Conservation (phyloP, 2,113 vertebrate species). For the Opisthocomus hoazin region DNA sequence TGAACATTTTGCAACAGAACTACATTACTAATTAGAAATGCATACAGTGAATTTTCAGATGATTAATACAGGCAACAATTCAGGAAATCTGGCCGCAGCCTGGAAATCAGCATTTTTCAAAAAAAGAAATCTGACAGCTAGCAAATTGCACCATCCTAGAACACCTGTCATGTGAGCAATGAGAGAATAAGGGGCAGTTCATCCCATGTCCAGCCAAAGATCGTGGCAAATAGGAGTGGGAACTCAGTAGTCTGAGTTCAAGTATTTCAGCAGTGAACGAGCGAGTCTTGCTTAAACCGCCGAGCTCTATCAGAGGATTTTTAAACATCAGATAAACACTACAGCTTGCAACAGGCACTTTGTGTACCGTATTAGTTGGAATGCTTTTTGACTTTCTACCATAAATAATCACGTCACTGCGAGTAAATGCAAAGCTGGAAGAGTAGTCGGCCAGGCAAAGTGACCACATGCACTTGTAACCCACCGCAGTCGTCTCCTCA, state of each 20-base stretch:
- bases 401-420: background rate
- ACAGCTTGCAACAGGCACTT: background rate
- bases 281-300: background rate
- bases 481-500: background rate
- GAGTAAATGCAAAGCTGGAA: background rate
- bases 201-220: background rate
- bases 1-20: background rate
- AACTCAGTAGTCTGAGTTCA: background rate
- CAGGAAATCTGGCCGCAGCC: background rate
- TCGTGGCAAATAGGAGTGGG: rapidly evolving
- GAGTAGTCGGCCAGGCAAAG: background rate
- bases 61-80: background rate
- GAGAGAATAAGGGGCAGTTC: background rate
- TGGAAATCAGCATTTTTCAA: background rate
- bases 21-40: background rate
- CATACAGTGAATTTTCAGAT: background rate
- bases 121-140: background rate
- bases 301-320: background rate
- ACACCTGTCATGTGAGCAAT: background rate
- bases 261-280: background rate
- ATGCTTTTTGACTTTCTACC: background rate
- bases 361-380: background rate
- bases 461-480: rapidly evolving
- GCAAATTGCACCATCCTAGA: background rate
- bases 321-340: background rate